Conservation (phyloP, 1,140 invertebrate genomes). For the Druon quercuslanigerum region DNA sequence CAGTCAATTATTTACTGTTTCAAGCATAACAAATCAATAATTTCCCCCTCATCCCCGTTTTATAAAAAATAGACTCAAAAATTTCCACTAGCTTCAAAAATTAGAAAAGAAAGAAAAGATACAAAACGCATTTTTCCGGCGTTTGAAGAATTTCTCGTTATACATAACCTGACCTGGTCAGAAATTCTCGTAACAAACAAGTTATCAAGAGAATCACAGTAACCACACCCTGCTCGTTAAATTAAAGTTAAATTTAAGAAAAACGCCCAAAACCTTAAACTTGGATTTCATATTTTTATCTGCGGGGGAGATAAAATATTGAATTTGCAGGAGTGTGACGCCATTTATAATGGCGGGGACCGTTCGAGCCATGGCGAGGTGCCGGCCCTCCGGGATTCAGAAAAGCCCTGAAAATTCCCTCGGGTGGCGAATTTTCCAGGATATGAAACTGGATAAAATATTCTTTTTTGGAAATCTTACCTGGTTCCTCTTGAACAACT, state of each 20-base stretch:
- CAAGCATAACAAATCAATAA: not conserved
- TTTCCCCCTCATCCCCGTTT: not conserved
- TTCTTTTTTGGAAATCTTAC: conserved; percentile 45
- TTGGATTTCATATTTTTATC: conserved; percentile 43
- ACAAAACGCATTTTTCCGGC: too few relatives aligned
- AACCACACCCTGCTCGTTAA: not conserved
- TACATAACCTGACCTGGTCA: not conserved
- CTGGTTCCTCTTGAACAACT: conserved; percentile 59
- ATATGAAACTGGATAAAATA: conserved; percentile 12
- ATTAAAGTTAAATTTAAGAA: conserved; percentile 20
- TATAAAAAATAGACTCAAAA: too few relatives aligned
- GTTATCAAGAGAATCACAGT: not conserved
- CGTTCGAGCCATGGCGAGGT: conserved; percentile 37
- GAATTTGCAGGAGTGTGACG: conserved; percentile 42
- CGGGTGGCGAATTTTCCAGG: not conserved
- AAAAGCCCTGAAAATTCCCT: not conserved
- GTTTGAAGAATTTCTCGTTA: not conserved
- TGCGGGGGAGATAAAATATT: not conserved
- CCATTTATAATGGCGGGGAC: conserved; percentile 62
- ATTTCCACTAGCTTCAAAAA: too few relatives aligned
- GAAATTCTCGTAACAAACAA: not conserved
- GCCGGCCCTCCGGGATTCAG: not conserved
- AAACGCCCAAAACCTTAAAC: not conserved
- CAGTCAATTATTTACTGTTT: conserved; percentile 1
- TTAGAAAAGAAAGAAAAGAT: too few relatives aligned